Evolutionary conservation across 2,888 invertebrate genomes (phyloP).

Genomic region (Nomada fabriciana): DNA sequence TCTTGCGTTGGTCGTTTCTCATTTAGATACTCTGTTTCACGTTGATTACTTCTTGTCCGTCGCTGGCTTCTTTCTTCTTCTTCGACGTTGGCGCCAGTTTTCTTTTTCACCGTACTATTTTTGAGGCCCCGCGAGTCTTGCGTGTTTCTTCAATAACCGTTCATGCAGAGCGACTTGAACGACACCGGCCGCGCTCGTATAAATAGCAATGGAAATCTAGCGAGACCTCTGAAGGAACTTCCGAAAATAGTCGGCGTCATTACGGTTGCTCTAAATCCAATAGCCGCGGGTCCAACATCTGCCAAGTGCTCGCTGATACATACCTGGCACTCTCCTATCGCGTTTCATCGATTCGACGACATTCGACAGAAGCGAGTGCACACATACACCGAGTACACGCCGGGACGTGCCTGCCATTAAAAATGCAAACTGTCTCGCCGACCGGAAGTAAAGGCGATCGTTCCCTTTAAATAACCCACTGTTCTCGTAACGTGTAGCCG

Average conservation of each 20-base stretch:
- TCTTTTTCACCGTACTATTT: no score
- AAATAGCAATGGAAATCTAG: conserved; percentile 23
- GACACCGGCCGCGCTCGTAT: conserved; percentile 19
- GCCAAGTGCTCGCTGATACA: conserved; percentile 36
- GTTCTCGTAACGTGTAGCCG: conserved; percentile 45
- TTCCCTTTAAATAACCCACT: conserved; percentile 71
- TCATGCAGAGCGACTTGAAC: background rate
- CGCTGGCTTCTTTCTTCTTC: no score
- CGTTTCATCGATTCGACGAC: conserved; percentile 8
- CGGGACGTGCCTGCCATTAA: background rate
- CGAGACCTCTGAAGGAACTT: conserved; percentile 20
- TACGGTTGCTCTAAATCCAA: conserved; percentile 28
- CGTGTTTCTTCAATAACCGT: background rate
- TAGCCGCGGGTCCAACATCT: conserved; percentile 4
- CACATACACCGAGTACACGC: background rate
- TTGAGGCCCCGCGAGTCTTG: no score
- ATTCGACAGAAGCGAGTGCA: background rate
- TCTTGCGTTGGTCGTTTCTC: no score
- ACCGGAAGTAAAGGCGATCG: conserved; percentile 66
- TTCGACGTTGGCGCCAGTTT: no score
- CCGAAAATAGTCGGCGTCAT: conserved; percentile 34
- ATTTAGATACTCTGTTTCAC: no score
- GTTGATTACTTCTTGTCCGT: no score
- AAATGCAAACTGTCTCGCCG: conserved; percentile 35
- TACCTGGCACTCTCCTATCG: background rate